A percentile compares a stretch with the other conserved stretches of the same genome.
Conservation (phyloP, 2,888 invertebrate species). For the Lacanobia wlatinum region DNA sequence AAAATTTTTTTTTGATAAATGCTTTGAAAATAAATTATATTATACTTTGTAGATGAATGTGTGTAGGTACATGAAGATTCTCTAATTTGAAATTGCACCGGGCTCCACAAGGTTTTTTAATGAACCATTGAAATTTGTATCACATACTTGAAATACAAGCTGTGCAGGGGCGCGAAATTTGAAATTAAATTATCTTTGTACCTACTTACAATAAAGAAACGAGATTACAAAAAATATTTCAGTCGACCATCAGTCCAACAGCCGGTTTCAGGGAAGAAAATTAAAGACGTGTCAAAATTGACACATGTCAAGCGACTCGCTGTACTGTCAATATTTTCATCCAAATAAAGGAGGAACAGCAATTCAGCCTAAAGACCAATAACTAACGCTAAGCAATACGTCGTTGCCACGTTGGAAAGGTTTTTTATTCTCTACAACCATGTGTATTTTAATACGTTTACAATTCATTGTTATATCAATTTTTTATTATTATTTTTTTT, state of each 20-base stretch:
- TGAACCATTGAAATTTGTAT: neutral
- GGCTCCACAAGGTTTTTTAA: slow-evolving; percentile 6
- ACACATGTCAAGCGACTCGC: neutral
- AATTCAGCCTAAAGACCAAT: too few species aligned
- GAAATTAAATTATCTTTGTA: slow-evolving; percentile 4
- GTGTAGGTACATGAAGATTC: neutral
- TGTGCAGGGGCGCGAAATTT: slow-evolving; percentile 1
- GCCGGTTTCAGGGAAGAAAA: neutral
- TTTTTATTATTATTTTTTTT: too few species aligned
- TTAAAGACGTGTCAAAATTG: neutral
- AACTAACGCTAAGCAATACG: too few species aligned
- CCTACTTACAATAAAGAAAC: slow-evolving; percentile 1
- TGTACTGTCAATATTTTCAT: neutral
- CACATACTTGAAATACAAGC: neutral
- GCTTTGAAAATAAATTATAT: neutral
- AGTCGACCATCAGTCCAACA: slow-evolving; percentile 17
- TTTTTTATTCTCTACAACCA: too few species aligned
- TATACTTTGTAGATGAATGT: neutral
- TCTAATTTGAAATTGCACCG: neutral
- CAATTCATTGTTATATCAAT: too few species aligned
- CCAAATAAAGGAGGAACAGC: neutral
- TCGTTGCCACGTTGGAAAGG: too few species aligned
- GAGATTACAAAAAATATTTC: slow-evolving; percentile 9
- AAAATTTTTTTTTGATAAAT: neutral
- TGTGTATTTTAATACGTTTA: too few species aligned